Conservation (phyloP, 2,888 invertebrate genomes). For the Coecobrya sp. region DNA sequence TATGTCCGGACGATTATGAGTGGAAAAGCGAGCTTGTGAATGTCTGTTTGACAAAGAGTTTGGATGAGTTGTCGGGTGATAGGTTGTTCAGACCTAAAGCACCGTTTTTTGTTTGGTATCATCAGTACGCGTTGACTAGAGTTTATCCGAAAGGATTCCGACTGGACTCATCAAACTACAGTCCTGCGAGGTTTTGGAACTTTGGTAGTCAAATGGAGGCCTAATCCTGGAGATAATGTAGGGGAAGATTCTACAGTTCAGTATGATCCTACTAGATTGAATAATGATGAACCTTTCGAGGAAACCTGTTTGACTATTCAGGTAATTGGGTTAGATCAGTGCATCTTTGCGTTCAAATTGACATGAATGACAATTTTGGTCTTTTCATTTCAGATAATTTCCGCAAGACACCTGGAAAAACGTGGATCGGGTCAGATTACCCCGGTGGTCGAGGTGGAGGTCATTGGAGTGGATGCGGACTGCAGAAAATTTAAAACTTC, state of each 20-base stretch:
- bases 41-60: slow-evolving; percentile 32
- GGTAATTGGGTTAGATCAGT: not conserved
- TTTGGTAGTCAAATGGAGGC: slow-evolving; percentile 57
- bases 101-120: slow-evolving; percentile 64
- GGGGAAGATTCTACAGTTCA: not conserved
- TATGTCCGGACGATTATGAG: slow-evolving; percentile 14
- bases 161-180: slow-evolving; percentile 41
- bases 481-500: slow-evolving; percentile 93
- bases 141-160: slow-evolving; percentile 54
- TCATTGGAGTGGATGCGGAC: slow-evolving; percentile 96
- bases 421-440: slow-evolving; percentile 93
- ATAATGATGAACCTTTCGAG: not conserved
- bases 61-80: slow-evolving; percentile 35
- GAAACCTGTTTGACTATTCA: not conserved
- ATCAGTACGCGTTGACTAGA: slow-evolving; percentile 66
- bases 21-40: not conserved
- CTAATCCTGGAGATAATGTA: slow-evolving; percentile 29
- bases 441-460: slow-evolving; percentile 97
- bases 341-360: no score
- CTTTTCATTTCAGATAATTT: slow-evolving; percentile 90
- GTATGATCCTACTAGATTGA: slow-evolving; percentile 46
- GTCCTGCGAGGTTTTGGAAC: slow-evolving; percentile 58
- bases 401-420: slow-evolving; percentile 95
- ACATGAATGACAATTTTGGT: not conserved
- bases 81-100: not conserved